Percentiles rank a stretch among this genome's conserved stretches.
These are phyloP conservation scores for Diorhabda sublineata DNA, from an alignment of 1,140 invertebrate genomes.

Conservation along the genomic window DNA sequence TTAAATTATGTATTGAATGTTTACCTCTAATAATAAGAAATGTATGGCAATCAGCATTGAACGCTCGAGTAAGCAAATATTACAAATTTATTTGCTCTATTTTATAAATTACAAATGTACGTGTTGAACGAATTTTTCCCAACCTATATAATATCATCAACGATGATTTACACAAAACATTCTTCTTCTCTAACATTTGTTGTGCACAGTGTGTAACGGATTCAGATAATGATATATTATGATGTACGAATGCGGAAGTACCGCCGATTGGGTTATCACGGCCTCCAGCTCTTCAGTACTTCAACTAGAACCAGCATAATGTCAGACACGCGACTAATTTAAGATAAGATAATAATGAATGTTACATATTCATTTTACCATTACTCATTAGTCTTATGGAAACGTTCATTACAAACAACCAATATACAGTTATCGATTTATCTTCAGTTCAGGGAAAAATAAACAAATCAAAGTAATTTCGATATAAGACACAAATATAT, in stretches of 20 bases:
- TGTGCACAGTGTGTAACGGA: background rate
- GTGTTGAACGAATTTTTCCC: slow-evolving; percentile 1
- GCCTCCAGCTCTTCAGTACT: background rate
- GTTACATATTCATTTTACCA: background rate
- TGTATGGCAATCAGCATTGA: too few species aligned
- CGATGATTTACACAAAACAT: background rate
- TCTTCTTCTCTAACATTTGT: background rate
- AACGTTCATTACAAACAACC: background rate
- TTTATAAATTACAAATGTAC: background rate
- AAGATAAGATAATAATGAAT: background rate
- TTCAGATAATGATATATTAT: slow-evolving; percentile 1
- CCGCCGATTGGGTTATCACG: slow-evolving; percentile 1
- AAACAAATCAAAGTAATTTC: too few species aligned
- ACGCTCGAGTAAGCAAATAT: too few species aligned
- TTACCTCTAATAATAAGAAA: too few species aligned
- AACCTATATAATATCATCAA: background rate
- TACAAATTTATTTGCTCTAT: too few species aligned
- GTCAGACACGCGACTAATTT: background rate
- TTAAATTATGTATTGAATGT: too few species aligned
- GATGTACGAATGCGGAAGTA: slow-evolving; percentile 1
- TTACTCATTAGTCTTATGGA: slow-evolving; percentile 1
- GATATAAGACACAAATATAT: too few species aligned
- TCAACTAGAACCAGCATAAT: background rate
- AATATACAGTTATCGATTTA: background rate
- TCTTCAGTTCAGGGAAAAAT: background rate